phyloP scores from a whole-genome alignment of 2,113 vertebrate species.

The Xyrauchen texanus region DNA sequence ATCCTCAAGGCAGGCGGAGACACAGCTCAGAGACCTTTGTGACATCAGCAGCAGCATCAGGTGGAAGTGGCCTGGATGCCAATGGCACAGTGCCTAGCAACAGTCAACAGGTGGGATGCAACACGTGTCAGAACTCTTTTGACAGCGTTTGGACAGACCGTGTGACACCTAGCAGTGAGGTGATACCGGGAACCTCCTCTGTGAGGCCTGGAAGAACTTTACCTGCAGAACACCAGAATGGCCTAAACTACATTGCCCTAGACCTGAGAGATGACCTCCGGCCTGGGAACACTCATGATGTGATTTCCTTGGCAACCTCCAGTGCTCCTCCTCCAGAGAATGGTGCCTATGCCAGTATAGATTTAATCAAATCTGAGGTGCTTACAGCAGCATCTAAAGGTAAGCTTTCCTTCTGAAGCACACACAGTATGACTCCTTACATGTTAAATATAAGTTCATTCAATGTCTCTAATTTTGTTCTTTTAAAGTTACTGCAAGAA shows the following conservation, averaged over 20 bases:
- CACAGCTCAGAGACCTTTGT: conserved; percentile 88
- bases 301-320: conserved; percentile 35
- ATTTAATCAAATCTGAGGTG: conserved; percentile 69
- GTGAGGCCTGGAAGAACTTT: conserved; percentile 55
- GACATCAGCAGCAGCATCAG: conserved; percentile 49
- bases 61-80: conserved; percentile 42
- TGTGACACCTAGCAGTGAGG: conserved; percentile 51
- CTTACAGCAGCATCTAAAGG: conserved; percentile 84
- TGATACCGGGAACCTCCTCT: conserved; percentile 55
- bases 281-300: conserved; percentile 58
- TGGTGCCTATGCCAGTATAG: conserved; percentile 87
- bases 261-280: conserved; percentile 77
- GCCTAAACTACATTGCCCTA: conserved; percentile 87
- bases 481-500: no score
- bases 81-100: conserved; percentile 72
- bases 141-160: conserved; percentile 83
- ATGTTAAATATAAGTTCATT: no score
- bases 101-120: conserved; percentile 77
- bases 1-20: conserved; percentile 83
- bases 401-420: conserved; percentile 63
- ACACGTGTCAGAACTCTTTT: conserved; percentile 83
- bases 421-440: no score
- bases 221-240: conserved; percentile 86
- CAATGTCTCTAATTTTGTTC: no score
- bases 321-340: conserved; percentile 76